phyloP scores from a whole-genome alignment of 2,888 invertebrate species.

The Sesamia inferens region DNA sequence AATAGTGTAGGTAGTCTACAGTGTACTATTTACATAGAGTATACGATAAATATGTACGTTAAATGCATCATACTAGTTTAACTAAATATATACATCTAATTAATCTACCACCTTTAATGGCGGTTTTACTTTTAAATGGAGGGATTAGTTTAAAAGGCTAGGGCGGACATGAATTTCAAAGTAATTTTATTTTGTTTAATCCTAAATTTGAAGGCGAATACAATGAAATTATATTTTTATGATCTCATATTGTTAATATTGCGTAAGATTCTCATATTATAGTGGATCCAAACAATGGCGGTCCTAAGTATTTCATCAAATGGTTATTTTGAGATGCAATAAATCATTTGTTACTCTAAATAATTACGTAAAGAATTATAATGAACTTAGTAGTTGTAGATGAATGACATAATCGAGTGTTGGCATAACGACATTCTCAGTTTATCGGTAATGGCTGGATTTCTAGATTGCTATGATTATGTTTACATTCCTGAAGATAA shows the following conservation, averaged over 20 bases:
- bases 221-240: conserved; percentile 40
- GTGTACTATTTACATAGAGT: too few relatives aligned
- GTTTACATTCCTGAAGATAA: conserved; percentile 8
- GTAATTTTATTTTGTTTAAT: conserved; percentile 53
- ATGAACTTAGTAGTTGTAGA: conserved; percentile 44
- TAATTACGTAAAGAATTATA: conserved; percentile 57
- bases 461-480: conserved; percentile 33
- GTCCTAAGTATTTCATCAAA: conserved; percentile 44
- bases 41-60: too few relatives aligned
- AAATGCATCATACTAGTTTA: too few relatives aligned
- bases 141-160: conserved; percentile 43
- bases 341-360: conserved; percentile 51
- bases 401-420: conserved; percentile 61
- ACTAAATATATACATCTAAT: too few relatives aligned
- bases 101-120: conserved; percentile 20
- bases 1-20: too few relatives aligned
- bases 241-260: conserved; percentile 44
- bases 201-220: conserved; percentile 21
- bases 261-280: conserved; percentile 28
- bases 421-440: conserved; percentile 35
- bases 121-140: conserved; percentile 35
- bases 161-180: conserved; percentile 14
- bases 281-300: conserved; percentile 34
- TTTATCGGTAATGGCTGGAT: conserved; percentile 43
- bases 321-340: conserved; percentile 51